These are phyloP conservation scores for Melanotaenia pygmaea DNA, from an alignment of 2,797 vertebrate genomes.

Conservation along the genomic window DNA sequence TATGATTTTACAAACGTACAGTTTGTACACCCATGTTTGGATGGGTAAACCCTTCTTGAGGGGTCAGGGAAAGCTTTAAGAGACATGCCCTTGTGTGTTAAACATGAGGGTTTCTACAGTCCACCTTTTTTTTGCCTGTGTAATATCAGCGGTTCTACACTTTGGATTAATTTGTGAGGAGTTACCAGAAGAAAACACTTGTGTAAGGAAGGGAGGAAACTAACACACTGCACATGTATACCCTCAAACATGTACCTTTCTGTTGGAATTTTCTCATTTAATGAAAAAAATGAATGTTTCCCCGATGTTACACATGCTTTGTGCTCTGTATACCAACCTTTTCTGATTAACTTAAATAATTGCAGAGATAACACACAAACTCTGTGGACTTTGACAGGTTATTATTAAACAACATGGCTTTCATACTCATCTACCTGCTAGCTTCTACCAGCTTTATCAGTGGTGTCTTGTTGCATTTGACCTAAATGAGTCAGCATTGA, in stretches of 20 bases:
- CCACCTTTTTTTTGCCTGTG: conserved; percentile 40
- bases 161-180: conserved; percentile 62
- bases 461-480: conserved; percentile 43
- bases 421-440: conserved; percentile 20
- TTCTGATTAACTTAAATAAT: not conserved
- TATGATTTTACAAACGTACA: conserved; percentile 40
- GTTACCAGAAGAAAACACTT: conserved; percentile 50
- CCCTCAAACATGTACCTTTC: conserved; percentile 62
- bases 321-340: conserved; percentile 27
- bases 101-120: conserved; percentile 31
- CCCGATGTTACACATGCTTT: conserved; percentile 31
- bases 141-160: conserved; percentile 62
- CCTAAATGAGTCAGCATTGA: conserved; percentile 46
- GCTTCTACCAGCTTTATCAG: conserved; percentile 30
- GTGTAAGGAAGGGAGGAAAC: conserved; percentile 50
- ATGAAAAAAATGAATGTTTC: conserved; percentile 68
- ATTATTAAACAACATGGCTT: conserved; percentile 47
- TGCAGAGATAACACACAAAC: conserved; percentile 13
- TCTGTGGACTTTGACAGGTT: conserved; percentile 49
- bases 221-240: conserved; percentile 67
- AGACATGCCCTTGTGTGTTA: conserved; percentile 16
- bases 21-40: conserved; percentile 15
- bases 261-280: conserved; percentile 60
- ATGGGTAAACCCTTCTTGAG: conserved; percentile 16
- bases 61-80: conserved; percentile 12